Evolutionary conservation across 2,797 vertebrate genomes (phyloP).

Genomic region (Cirrhinus mrigala): DNA sequence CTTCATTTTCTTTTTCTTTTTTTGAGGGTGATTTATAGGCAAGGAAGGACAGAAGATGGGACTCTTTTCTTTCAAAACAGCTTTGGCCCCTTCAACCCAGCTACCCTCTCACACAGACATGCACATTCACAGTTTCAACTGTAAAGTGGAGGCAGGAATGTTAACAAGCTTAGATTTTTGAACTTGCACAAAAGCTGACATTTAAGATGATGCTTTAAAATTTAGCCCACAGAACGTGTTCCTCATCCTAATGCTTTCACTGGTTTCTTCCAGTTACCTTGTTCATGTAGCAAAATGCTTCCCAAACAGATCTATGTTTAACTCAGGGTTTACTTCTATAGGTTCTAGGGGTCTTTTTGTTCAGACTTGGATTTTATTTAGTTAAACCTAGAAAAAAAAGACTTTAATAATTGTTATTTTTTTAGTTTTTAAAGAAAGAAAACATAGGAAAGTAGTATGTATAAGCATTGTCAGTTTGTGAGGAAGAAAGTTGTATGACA

Average conservation of each 20-base stretch:
- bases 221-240: background rate
- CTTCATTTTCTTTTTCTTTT: background rate
- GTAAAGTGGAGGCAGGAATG: conserved; percentile 67
- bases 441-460: background rate
- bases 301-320: background rate
- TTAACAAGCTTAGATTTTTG: conserved; percentile 74
- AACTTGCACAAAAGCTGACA: conserved; percentile 75
- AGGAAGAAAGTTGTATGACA: background rate
- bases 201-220: conserved; percentile 61
- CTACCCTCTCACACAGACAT: conserved; percentile 17
- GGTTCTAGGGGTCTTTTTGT: background rate
- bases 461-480: background rate
- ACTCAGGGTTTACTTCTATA: background rate
- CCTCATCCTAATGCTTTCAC: conserved; percentile 60
- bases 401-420: background rate
- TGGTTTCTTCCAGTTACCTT: background rate
- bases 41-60: background rate
- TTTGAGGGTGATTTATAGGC: conserved; percentile 20
- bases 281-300: background rate
- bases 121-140: conserved; percentile 20
- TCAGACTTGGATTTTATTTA: background rate
- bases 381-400: background rate
- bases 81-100: conserved; percentile 4
- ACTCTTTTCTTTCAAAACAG: conserved; percentile 19
- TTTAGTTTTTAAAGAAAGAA: background rate